These are phyloP conservation scores for Protomyctophum bolini DNA, from an alignment of 2,113 vertebrate species.

Conservation along the genomic window DNA sequence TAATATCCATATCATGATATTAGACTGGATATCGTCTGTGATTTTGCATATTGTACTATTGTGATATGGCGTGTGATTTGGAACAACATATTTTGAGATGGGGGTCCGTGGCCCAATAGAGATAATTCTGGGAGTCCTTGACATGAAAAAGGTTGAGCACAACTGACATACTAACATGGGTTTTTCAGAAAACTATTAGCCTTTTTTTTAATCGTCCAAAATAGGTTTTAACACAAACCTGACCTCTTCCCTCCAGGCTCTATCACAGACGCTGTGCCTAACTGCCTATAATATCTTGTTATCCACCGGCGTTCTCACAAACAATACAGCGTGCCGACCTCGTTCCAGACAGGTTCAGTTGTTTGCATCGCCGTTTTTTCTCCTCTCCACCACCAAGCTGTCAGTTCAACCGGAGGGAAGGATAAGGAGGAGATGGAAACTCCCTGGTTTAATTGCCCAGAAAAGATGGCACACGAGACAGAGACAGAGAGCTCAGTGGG, in stretches of 20 bases:
- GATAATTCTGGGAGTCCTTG: no score
- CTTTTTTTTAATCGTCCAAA: no score
- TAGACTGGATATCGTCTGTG: no score
- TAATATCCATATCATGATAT: no score
- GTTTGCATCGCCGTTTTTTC: conserved; percentile 36
- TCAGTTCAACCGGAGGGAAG: conserved; percentile 41
- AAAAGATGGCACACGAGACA: conserved; percentile 24
- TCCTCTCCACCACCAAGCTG: conserved; percentile 38
- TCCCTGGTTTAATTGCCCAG: conserved; percentile 62
- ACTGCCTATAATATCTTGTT: conserved; percentile 41
- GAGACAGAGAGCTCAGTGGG: conserved; percentile 33
- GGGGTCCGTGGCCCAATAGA: conserved; percentile 19
- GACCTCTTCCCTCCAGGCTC: conserved; percentile 15
- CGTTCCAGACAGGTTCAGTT: conserved; percentile 35
- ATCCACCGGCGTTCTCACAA: conserved; percentile 56
- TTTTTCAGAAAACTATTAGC: no score
- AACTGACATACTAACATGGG: no score
- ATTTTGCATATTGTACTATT: no score
- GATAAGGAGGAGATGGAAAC: conserved; percentile 31
- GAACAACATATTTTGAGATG: no score
- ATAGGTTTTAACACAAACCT: conserved; percentile 34
- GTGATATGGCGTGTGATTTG: no score
- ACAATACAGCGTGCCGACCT: conserved; percentile 66
- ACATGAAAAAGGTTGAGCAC: no score
- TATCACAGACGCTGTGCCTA: conserved; percentile 41